These are phyloP conservation scores for Molossus alvarezi DNA, from an alignment of 2,797 vertebrate genomes.

Conservation along the genomic window DNA sequence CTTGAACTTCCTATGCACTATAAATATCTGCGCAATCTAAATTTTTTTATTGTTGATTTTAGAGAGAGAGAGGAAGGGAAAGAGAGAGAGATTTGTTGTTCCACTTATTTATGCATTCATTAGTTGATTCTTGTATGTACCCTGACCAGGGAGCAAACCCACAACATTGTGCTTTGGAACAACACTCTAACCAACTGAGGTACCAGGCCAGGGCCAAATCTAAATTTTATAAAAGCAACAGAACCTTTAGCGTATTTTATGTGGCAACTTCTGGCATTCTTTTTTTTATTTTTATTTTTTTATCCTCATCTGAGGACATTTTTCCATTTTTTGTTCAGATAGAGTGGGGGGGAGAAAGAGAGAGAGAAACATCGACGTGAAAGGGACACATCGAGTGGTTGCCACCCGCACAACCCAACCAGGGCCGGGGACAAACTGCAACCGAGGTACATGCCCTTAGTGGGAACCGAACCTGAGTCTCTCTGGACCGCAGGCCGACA, in stretches of 20 bases:
- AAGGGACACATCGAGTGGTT: no score
- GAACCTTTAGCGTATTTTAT: background rate
- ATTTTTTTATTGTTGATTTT: background rate
- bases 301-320: no score
- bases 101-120: background rate
- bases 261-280: background rate
- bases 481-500: no score
- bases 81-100: background rate
- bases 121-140: background rate
- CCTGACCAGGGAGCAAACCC: background rate
- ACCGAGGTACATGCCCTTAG: no score
- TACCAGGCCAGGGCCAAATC: background rate
- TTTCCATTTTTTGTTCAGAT: no score
- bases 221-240: background rate
- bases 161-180: background rate
- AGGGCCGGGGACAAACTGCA: no score
- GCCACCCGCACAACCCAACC: no score
- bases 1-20: background rate
- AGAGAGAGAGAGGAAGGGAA: background rate
- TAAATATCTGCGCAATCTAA: background rate
- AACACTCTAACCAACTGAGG: background rate
- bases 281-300: background rate
- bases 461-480: no score
- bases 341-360: no score
- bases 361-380: no score